A percentile compares a stretch with the other conserved stretches of the same genome.
phyloP scores from a whole-genome alignment of 2,888 invertebrate species.

The Hirudinaria manillensis region DNA sequence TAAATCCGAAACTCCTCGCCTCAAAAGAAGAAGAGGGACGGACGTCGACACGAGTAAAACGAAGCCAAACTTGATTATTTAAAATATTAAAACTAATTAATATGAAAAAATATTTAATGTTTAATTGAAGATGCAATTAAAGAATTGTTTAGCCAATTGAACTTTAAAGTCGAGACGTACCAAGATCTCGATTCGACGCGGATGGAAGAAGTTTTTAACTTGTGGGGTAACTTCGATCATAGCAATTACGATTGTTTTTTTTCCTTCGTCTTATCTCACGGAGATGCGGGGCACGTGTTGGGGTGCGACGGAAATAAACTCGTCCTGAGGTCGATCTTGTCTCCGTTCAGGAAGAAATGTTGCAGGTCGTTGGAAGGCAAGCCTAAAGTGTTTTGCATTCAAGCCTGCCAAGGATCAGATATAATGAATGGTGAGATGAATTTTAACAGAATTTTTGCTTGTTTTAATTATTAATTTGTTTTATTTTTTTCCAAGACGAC shows the following conservation, averaged over 20 bases:
- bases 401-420: constrained; percentile 12
- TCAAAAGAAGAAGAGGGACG: neutral
- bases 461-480: neutral
- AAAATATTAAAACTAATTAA: neutral
- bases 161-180: no score
- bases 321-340: neutral
- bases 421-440: constrained; percentile 5
- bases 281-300: neutral
- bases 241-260: neutral
- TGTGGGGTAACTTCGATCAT: neutral
- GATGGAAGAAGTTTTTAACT: neutral
- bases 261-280: constrained; percentile 2
- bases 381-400: constrained; percentile 24
- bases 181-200: no score
- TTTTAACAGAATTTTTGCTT: no score
- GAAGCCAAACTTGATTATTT: neutral
- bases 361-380: neutral
- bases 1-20: neutral
- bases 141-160: neutral
- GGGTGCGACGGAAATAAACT: neutral
- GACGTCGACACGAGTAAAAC: neutral
- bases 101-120: neutral
- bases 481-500: neutral
- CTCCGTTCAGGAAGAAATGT: neutral
- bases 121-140: neutral